These are phyloP conservation scores for Hippocampus comes DNA, from an alignment of 2,113 vertebrate genomes.

Conservation along the genomic window DNA sequence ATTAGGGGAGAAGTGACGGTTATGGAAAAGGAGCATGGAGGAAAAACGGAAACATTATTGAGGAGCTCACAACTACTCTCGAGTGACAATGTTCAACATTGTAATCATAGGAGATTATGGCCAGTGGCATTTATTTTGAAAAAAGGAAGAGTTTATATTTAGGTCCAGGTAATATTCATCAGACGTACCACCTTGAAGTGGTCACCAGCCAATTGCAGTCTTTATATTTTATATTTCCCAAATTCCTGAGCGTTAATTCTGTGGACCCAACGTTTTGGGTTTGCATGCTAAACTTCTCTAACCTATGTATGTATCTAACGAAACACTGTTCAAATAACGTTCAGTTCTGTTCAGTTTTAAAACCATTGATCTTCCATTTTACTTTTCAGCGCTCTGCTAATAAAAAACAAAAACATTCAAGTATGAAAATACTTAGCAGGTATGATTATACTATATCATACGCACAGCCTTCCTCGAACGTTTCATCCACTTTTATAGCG, in stretches of 20 bases:
- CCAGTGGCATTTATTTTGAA: background rate
- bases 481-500: constrained; percentile 53
- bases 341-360: no score
- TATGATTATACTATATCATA: background rate
- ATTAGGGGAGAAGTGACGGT: background rate
- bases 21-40: constrained; percentile 1
- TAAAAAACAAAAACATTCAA: no score
- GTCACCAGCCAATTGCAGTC: no score
- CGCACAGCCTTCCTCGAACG: background rate
- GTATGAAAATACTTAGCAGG: no score
- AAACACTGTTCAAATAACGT: no score
- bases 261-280: no score
- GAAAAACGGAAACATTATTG: constrained; percentile 1
- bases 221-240: no score
- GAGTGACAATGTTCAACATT: background rate
- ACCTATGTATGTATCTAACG: no score
- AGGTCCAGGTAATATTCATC: constrained; percentile 1
- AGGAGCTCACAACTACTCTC: background rate
- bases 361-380: no score
- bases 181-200: background rate
- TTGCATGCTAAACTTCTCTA: no score
- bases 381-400: no score
- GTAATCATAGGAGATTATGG: background rate
- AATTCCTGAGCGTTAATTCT: no score
- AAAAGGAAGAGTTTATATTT: constrained; percentile 3